phyloP scores from a whole-genome alignment of 2,888 invertebrate genomes.

The Serripes groenlandicus region DNA sequence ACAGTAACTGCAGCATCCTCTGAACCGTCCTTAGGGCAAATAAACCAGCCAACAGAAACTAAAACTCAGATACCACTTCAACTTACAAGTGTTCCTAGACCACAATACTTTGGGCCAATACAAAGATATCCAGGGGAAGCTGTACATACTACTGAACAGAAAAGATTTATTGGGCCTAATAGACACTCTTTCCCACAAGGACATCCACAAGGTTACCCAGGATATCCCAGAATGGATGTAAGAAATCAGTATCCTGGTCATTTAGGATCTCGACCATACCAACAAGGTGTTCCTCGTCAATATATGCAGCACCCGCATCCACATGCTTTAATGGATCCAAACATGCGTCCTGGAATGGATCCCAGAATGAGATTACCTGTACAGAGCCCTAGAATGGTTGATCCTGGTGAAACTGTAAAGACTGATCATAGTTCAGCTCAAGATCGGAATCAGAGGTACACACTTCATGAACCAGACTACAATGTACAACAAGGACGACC shows the following conservation, averaged over 20 bases:
- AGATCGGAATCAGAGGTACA: constrained; percentile 20
- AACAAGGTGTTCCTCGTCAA: constrained; percentile 14
- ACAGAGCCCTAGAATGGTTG: constrained; percentile 32
- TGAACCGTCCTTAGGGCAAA: neutral
- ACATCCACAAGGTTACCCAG: constrained; percentile 7
- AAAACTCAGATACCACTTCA: neutral
- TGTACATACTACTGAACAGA: constrained; percentile 18
- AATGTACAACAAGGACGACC: constrained; percentile 17
- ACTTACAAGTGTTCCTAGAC: constrained; percentile 54
- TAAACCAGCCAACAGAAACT: neutral
- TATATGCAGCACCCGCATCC: neutral
- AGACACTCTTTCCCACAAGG: constrained; percentile 12
- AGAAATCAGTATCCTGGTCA: constrained; percentile 16
- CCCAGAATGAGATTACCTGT: constrained; percentile 24
- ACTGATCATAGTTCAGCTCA: neutral
- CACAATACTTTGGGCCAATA: constrained; percentile 55
- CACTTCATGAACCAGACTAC: constrained; percentile 16
- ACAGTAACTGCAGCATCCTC: neutral
- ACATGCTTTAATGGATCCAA: neutral
- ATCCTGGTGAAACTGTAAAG: neutral
- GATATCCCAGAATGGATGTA: constrained; percentile 22
- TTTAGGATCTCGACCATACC: neutral
- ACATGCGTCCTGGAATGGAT: constrained; percentile 9
- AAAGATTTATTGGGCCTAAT: constrained; percentile 23
- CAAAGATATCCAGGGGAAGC: constrained; percentile 26